These are phyloP conservation scores for Siderastrea radians DNA, from an alignment of 92 coral and sea anemone species.

Conservation along the genomic window DNA sequence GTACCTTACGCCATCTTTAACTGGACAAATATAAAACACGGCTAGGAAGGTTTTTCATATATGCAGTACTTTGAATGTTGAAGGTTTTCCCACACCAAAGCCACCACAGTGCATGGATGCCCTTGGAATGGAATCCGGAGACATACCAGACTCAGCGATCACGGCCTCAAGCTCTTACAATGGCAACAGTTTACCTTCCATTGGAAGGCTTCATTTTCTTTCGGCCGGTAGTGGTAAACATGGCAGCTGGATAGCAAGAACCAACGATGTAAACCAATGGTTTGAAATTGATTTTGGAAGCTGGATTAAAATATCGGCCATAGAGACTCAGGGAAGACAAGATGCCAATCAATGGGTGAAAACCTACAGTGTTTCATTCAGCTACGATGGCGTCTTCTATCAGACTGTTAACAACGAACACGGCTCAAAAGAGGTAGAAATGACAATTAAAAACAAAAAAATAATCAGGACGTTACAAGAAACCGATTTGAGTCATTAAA, in stretches of 20 bases:
- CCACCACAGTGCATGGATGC: constrained; percentile 15
- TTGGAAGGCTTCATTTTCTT: constrained; percentile 25
- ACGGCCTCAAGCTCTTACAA: constrained; percentile 25
- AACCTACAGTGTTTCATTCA: constrained; percentile 14
- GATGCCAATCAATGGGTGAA: constrained; percentile 36
- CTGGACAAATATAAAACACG: no score
- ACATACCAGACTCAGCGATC: constrained; percentile 43
- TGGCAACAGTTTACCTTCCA: not conserved
- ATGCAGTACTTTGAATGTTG: not conserved
- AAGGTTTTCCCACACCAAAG: not conserved
- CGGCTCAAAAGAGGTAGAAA: not conserved
- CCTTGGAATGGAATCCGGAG: constrained; percentile 43
- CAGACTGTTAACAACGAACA: constrained; percentile 3
- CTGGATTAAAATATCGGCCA: constrained; percentile 25
- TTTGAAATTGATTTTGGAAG: constrained; percentile 32
- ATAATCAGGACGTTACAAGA: no score
- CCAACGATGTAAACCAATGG: constrained; percentile 2
- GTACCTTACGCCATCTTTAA: no score
- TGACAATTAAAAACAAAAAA: no score
- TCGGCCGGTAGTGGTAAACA: constrained; percentile 22
- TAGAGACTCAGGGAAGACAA: constrained; percentile 28
- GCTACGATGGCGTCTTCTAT: constrained; percentile 32
- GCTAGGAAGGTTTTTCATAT: no score
- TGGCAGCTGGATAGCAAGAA: constrained; percentile 25
- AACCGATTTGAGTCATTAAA: no score